These are phyloP conservation scores for Potamarius usumacintae DNA, from an alignment of 2,113 vertebrate genomes.

Conservation along the genomic window DNA sequence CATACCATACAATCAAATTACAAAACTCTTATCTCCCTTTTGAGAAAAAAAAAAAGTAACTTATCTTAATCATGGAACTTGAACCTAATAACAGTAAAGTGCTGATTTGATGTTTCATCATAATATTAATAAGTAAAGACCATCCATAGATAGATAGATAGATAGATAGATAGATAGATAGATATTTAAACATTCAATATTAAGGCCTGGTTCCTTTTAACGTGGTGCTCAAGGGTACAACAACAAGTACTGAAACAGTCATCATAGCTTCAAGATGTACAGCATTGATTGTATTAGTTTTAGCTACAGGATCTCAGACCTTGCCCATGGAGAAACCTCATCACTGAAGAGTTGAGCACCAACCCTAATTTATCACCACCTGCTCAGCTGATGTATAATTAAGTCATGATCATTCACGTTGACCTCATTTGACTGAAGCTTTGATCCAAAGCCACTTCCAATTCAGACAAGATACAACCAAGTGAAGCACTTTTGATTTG, in stretches of 20 bases:
- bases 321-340: conserved; percentile 29
- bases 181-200: conserved; percentile 43
- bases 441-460: neutral
- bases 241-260: conserved; percentile 71
- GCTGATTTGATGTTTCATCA: conserved; percentile 22
- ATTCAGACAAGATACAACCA: neutral
- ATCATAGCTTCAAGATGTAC: conserved; percentile 56
- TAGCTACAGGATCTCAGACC: conserved; percentile 20
- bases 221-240: conserved; percentile 52
- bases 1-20: conserved; percentile 11
- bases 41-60: neutral
- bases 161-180: neutral
- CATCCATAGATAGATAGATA: neutral
- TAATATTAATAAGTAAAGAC: neutral
- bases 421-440: neutral
- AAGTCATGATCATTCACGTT: neutral
- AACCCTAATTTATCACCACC: neutral
- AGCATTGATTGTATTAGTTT: conserved; percentile 56
- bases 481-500: neutral
- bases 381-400: neutral
- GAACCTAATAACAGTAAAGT: conserved; percentile 38
- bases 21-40: neutral
- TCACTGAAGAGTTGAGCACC: conserved; percentile 2
- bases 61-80: neutral
- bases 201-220: conserved; percentile 63